These are phyloP conservation scores for Donacobius atricapilla DNA, from an alignment of 2,113 vertebrate genomes.

Conservation along the genomic window DNA sequence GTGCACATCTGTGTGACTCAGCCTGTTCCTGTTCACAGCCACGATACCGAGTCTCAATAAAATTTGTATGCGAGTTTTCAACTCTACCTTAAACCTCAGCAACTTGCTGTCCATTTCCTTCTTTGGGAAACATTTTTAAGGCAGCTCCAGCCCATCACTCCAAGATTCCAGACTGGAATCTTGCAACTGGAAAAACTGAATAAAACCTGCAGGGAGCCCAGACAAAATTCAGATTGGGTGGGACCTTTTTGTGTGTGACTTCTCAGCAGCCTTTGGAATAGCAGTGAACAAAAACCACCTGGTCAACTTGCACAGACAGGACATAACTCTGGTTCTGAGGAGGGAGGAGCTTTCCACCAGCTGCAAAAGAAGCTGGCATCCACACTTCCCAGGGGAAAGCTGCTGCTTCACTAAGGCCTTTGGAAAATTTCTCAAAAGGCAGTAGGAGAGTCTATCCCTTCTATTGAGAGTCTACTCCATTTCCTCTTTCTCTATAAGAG, in stretches of 20 bases:
- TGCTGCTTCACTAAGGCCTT: neutral
- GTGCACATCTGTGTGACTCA: neutral
- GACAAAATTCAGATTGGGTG: fast-evolving
- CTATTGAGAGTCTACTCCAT: neutral
- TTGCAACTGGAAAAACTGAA: fast-evolving
- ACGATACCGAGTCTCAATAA: neutral
- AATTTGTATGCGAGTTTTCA: neutral
- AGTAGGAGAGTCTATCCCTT: neutral
- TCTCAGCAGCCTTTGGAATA: neutral
- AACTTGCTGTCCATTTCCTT: neutral
- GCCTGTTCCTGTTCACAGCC: neutral
- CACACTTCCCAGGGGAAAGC: neutral
- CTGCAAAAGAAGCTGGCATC: neutral
- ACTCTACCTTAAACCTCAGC: neutral
- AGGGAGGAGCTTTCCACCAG: neutral
- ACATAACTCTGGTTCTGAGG: neutral
- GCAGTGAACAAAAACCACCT: neutral
- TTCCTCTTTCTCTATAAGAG: neutral
- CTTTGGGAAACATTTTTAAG: neutral
- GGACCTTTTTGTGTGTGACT: neutral
- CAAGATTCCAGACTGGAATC: neutral
- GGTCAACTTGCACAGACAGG: neutral
- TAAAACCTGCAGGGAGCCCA: neutral
- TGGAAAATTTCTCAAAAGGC: neutral
- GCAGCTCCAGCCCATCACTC: neutral